Percentiles rank a stretch among this genome's conserved stretches.
phyloP scores from a whole-genome alignment of 1,140 invertebrate species.

The Ruditapes philippinarum region DNA sequence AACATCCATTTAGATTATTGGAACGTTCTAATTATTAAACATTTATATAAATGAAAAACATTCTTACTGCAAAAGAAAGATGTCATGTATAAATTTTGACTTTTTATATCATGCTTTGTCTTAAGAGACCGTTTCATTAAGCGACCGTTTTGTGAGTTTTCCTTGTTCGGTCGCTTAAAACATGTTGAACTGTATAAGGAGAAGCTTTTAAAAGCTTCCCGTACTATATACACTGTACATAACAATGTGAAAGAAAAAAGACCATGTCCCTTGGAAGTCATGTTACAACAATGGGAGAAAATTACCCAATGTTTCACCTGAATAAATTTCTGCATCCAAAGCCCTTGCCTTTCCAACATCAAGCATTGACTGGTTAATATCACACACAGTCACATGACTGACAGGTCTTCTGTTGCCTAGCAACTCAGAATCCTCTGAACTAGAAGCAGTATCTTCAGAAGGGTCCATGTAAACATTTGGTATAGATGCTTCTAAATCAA shows the following conservation, averaged over 20 bases:
- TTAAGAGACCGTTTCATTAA: too few species aligned
- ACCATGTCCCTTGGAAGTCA: too few species aligned
- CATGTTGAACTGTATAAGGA: too few species aligned
- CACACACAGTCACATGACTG: constrained; percentile 93
- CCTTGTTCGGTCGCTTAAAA: too few species aligned
- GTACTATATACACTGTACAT: not conserved
- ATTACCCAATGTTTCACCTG: constrained; percentile 72
- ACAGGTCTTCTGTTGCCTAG: not conserved
- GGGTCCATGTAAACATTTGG: constrained; percentile 66
- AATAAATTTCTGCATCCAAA: constrained; percentile 86
- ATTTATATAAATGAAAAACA: too few species aligned
- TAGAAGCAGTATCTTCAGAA: constrained; percentile 39
- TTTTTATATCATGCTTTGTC: too few species aligned
- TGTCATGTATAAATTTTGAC: too few species aligned
- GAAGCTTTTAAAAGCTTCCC: not conserved
- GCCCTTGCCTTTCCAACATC: constrained; percentile 95
- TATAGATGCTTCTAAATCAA: constrained; percentile 57
- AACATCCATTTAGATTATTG: too few species aligned
- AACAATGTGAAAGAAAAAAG: not conserved
- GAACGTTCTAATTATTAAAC: too few species aligned
- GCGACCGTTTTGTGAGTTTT: too few species aligned
- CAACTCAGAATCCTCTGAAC: constrained; percentile 63
- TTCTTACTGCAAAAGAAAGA: too few species aligned
- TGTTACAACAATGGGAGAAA: not conserved
- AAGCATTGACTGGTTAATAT: constrained; percentile 98